A percentile compares a stretch with the other conserved stretches of the same genome.
phyloP scores from a whole-genome alignment of 1,140 invertebrate genomes.

The Cyclargus thomasi region DNA sequence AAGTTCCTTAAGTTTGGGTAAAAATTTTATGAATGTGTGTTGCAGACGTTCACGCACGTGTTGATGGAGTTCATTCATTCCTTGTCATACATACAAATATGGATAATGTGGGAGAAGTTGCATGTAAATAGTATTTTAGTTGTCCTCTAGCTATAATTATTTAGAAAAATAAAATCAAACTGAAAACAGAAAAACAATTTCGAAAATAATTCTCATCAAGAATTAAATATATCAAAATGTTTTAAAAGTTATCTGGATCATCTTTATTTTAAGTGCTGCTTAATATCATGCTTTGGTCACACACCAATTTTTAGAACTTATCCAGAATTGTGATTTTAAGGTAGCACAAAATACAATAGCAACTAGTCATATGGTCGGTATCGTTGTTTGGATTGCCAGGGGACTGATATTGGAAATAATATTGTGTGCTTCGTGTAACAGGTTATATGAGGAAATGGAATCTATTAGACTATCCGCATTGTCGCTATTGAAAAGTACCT shows the following conservation, averaged over 20 bases:
- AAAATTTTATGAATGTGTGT: neutral
- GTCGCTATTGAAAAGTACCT: slow-evolving; percentile 2
- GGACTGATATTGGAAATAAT: slow-evolving; percentile 22
- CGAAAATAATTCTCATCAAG: too few species aligned
- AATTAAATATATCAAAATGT: too few species aligned
- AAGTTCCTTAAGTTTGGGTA: neutral
- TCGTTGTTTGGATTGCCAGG: slow-evolving; percentile 20
- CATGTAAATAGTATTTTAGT: neutral
- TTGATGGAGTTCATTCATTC: slow-evolving; percentile 26
- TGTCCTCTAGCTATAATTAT: neutral
- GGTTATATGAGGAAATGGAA: slow-evolving; percentile 14
- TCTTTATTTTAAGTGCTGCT: too few species aligned
- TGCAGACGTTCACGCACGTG: slow-evolving; percentile 29
- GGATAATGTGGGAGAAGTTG: slow-evolving; percentile 18
- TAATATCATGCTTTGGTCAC: too few species aligned
- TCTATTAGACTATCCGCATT: slow-evolving; percentile 12
- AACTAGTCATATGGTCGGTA: slow-evolving; percentile 14
- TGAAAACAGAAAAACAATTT: too few species aligned
- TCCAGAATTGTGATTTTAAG: too few species aligned
- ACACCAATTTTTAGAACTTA: too few species aligned
- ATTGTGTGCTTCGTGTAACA: slow-evolving; percentile 20
- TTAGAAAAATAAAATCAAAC: too few species aligned
- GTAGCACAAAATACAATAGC: neutral
- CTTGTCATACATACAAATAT: slow-evolving; percentile 27
- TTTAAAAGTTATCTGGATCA: too few species aligned